Base-by-base conservation (phyloP, 1,140 invertebrate species). In the Myzus persicae region DNA sequence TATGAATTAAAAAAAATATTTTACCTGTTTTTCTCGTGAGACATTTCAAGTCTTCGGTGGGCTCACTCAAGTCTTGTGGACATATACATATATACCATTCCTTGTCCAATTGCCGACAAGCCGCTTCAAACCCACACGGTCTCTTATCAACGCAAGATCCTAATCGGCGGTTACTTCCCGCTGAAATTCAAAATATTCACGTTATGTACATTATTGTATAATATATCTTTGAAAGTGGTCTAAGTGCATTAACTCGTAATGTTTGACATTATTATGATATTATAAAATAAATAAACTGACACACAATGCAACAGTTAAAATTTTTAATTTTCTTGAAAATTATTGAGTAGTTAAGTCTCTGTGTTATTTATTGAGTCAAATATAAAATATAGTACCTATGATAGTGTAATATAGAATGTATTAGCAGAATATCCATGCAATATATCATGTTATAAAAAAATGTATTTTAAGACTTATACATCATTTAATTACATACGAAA, bases 71-170 rank as follows among this genome's bases (percentile, higher is more conserved):
- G 94, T 97, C 97, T 92, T 97, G 96, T 11, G 97, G 96, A 95
- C 97, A 97, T 9, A 97, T 95, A 94, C 97, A 97, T 42, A 95
- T 96, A 91, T 96, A 96, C 5, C 95, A 95, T 11, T 95, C 95
- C 91, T 96, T 95, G 93, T 95, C 94, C 93, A 95, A 95, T 26
- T 95, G 95, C 40, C 95, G 94, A 94, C 97, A 97, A 0, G 96
- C 97, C 0, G 96, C 96, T 92, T 97, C 96, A 6, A 94, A 95
- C 5, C 96, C 96, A 94, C 97, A 97, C 59, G 96, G 96, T 6
- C 67, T 93, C 9, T 7, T 82, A 3, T 92, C 76, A 9, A 82
- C 42, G 9, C 91, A 92, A 26, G 76, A 48, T 26, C 91, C 91
- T 0, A 38, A 40, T 46, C 85, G 36, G 4, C 36, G 88, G 11